Evolutionary conservation across 2,888 invertebrate genomes (phyloP), one percentile per base, ranked within the genome.

Genomic region (Morinoia aosen): DNA sequence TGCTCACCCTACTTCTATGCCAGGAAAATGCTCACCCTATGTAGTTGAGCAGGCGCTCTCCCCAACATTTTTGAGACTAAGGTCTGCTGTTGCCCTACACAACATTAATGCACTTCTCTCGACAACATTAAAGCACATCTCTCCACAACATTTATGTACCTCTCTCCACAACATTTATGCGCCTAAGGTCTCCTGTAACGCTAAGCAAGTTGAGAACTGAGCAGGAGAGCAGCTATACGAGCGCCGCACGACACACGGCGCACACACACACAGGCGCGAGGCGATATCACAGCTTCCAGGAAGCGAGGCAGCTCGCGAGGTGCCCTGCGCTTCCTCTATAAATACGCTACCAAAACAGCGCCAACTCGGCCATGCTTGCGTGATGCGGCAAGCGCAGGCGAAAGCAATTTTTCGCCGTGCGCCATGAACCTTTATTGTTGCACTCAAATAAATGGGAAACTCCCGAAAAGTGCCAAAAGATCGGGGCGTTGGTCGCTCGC

Each of bases 361-460:
- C 76, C 25, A 25, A 33, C 48, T 48, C 16, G 76, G 12, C 25
- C 76, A 25, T 76, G 76, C 76, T 76, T 76, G 76, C 76, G 76
- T 76, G 76, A 76, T 76, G 76, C 33, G 16, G 76, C 76, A 33
- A 76, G 76, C 33, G 8, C 76, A 33, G 76, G 76, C 19, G 76
- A 76, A 76, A 76, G 76, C 33, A 76, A 76, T 76, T 76, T 76
- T 76, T 76, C 76, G 76, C 33, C 33, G 8, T 76, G 76, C 19
- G 76, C 76, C 76, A 76, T 76, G 76, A 76, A 76, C 76, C 76
- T 76, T 76, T 76, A 76, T 76, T 76, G 76, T 76, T 76, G 33
- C 76, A 33, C 33, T 76, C 76, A 76, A 76, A 33, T 76, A 33
- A 19, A 76, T 76, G 76, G 76, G 33, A 76, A 76, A 76, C 76